These are phyloP conservation scores for Ruditapes philippinarum DNA, from an alignment of 1,140 invertebrate species.

Conservation along the genomic window DNA sequence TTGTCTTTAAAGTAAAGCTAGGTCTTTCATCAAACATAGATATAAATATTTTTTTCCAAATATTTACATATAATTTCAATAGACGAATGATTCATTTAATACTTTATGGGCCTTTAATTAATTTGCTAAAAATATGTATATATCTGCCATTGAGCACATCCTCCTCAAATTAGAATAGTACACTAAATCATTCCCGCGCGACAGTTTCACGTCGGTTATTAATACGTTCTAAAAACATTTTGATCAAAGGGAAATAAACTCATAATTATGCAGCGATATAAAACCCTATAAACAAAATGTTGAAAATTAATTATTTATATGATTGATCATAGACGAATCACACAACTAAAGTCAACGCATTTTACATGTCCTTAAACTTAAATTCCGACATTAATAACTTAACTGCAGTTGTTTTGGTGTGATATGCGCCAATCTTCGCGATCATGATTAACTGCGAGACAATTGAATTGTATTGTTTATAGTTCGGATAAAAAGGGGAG, in stretches of 20 bases:
- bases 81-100: background rate
- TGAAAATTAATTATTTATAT: background rate
- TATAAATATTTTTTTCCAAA: slow-evolving; percentile 12
- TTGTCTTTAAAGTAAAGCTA: background rate
- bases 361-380: too few species aligned
- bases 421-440: too few species aligned
- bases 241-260: slow-evolving; percentile 3
- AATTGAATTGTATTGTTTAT: too few species aligned
- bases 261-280: background rate
- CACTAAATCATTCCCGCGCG: background rate
- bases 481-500: too few species aligned
- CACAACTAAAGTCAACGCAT: too few species aligned
- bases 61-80: slow-evolving; percentile 13
- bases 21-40: background rate
- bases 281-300: background rate
- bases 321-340: background rate
- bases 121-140: background rate
- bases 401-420: too few species aligned
- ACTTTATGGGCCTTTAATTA: background rate
- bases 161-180: background rate
- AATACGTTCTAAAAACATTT: background rate
- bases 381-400: too few species aligned
- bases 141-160: background rate
- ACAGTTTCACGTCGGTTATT: background rate
- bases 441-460: too few species aligned